Evolutionary conservation across 2,888 invertebrate genomes (phyloP), one percentile per base, ranked within the genome.

Genomic region (Allacma fusca): DNA sequence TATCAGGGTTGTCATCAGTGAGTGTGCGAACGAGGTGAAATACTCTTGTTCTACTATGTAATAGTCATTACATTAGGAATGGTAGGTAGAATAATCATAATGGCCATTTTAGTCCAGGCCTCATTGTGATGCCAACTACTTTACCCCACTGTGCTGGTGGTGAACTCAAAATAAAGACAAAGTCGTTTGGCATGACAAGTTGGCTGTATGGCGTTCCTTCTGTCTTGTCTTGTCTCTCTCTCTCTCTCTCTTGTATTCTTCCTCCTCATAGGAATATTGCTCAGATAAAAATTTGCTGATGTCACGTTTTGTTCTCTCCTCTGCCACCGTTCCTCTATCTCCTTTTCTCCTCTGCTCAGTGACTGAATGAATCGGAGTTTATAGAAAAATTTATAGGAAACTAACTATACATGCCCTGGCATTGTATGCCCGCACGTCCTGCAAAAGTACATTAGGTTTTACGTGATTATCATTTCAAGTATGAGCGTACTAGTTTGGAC

Each of bases 281-380:
- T 1, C 28, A 67, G 81, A 81, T 80, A 80, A 80, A 80, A 80
- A 78, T 76, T 57, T 80, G 81, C 81, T 81, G 81, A 81, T 77
- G 80, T 81, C 80, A 81, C 79, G 78, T 72, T 78, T 79, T 79
- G 69, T 78, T 80, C 57, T 75, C 59, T 76, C 65, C 40, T 73
- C 64, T 40, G 34, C 59, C 40, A 71, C 16, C 7, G 21, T 64
- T 29, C n/a, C 40, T 50, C 62, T 40, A 13, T 50, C 50, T 50
- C 50, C 16, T 50, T 50, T 50, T 50, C 50, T 50, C 19, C 50
- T 50, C 16, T 50, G 50, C 50, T 50, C 50, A 50, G 16, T 65
- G 67, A 69, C 64, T 75, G 74, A 59, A 69, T 69, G 69, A 76
- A 67, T 59, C 64, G 43, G 26, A 78, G 65, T 74, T 73, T 73